Evolutionary conservation across 2,113 vertebrate genomes (phyloP).

Genomic region (Dryoscopus gambensis): DNA sequence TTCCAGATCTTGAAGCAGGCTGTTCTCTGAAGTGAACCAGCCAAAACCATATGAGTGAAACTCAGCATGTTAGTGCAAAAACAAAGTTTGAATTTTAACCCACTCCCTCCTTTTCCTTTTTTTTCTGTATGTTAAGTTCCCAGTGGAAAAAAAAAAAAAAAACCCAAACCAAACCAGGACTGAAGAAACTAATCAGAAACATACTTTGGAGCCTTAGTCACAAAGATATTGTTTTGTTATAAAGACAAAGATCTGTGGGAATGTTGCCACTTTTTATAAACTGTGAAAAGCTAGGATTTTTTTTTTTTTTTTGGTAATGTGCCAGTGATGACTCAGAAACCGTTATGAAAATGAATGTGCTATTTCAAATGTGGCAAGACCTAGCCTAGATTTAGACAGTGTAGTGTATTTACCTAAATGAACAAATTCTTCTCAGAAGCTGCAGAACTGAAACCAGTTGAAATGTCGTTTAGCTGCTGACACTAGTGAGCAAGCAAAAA

Average conservation of each 20-base stretch:
- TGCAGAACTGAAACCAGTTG: neutral
- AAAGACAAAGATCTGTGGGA: constrained; percentile 17
- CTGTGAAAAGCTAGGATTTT: neutral
- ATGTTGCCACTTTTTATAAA: neutral
- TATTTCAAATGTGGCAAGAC: neutral
- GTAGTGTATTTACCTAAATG: neutral
- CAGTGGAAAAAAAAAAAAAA: neutral
- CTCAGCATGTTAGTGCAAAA: neutral
- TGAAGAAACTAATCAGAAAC: constrained; percentile 21
- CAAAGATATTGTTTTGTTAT: constrained; percentile 1
- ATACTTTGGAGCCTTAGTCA: neutral
- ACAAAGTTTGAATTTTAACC: neutral
- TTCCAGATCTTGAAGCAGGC: neutral
- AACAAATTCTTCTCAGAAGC: neutral
- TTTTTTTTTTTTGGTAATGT: neutral
- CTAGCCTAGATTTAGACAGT: neutral
- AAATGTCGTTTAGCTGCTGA: neutral
- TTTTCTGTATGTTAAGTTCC: neutral
- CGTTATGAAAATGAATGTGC: neutral
- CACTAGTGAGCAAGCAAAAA: neutral
- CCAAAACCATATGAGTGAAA: neutral
- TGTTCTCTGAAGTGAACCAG: neutral
- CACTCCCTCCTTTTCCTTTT: neutral
- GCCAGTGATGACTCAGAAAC: constrained; percentile 1
- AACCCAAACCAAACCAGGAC: neutral